Evolutionary conservation across 23 tunicate genomes (phyloP).

Genomic region (Halocynthia aurantium): DNA sequence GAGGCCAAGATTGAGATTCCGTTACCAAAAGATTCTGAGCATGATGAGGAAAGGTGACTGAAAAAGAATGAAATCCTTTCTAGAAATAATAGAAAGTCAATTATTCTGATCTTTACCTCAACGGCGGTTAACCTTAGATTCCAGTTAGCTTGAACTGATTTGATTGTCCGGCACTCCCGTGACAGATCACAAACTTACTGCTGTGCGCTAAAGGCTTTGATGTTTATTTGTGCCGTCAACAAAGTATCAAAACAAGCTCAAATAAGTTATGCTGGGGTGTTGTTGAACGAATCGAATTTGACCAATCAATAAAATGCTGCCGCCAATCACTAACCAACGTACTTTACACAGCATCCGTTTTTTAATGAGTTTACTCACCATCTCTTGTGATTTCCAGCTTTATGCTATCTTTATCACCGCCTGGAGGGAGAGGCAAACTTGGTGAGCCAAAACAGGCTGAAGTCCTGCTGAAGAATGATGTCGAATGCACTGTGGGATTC

Average conservation of each 20-base stretch:
- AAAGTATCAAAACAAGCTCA: neutral
- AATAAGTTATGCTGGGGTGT: neutral
- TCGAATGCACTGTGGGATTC: constrained; percentile 48
- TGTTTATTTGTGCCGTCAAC: no score
- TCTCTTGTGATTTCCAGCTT: constrained; percentile 26
- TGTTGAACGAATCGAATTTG: neutral
- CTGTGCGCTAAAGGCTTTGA: no score
- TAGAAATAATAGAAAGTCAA: no score
- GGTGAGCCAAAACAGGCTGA: constrained; percentile 69
- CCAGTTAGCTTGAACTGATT: no score
- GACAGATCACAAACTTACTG: neutral
- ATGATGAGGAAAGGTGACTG: constrained; percentile 63
- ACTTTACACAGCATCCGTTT: neutral
- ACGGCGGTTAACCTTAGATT: no score
- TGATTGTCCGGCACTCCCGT: neutral
- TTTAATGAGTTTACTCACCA: no score
- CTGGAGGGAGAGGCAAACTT: constrained; percentile 69
- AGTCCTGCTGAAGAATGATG: constrained; percentile 51
- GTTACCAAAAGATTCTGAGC: constrained; percentile 67
- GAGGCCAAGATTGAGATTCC: constrained; percentile 55
- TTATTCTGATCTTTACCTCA: neutral
- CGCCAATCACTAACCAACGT: neutral
- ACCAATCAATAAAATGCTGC: neutral
- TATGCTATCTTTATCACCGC: constrained; percentile 60
- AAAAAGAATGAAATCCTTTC: no score